Conservation (phyloP, 2,888 invertebrate species). For the Tachystola acroxantha region DNA sequence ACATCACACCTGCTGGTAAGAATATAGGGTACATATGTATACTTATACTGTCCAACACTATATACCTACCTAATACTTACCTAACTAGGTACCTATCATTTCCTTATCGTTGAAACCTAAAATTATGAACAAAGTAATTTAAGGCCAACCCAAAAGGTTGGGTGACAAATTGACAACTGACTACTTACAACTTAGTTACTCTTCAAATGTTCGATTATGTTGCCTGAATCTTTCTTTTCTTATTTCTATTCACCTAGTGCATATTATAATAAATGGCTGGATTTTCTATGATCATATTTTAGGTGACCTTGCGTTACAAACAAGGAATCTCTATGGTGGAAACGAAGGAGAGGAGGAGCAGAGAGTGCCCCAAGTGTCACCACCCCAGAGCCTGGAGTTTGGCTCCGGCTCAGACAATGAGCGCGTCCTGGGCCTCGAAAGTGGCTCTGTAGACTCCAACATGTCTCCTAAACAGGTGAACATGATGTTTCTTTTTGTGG, state of each 20-base stretch:
- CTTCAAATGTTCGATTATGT: too few relatives aligned
- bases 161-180: too few relatives aligned
- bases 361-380: slow-evolving; percentile 87
- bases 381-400: slow-evolving; percentile 87
- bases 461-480: slow-evolving; percentile 92
- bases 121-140: too few relatives aligned
- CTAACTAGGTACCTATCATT: too few relatives aligned
- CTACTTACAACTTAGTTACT: too few relatives aligned
- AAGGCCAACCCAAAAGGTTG: too few relatives aligned
- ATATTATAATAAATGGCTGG: too few relatives aligned
- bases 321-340: slow-evolving; percentile 62
- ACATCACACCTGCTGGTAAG: slow-evolving; percentile 88
- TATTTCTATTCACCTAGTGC: too few relatives aligned
- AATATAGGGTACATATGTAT: slow-evolving; percentile 1
- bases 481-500: too few relatives aligned
- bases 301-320: slow-evolving; percentile 70
- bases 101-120: too few relatives aligned
- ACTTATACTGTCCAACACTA: background rate
- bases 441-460: slow-evolving; percentile 85
- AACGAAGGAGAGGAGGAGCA: slow-evolving; percentile 86
- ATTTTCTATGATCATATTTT: background rate
- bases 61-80: background rate
- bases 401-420: slow-evolving; percentile 86
- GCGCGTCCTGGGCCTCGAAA: slow-evolving; percentile 91
- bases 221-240: too few relatives aligned